Evolutionary conservation across 2,797 vertebrate species (phyloP).

Genomic region (Catostomus latipinnis): DNA sequence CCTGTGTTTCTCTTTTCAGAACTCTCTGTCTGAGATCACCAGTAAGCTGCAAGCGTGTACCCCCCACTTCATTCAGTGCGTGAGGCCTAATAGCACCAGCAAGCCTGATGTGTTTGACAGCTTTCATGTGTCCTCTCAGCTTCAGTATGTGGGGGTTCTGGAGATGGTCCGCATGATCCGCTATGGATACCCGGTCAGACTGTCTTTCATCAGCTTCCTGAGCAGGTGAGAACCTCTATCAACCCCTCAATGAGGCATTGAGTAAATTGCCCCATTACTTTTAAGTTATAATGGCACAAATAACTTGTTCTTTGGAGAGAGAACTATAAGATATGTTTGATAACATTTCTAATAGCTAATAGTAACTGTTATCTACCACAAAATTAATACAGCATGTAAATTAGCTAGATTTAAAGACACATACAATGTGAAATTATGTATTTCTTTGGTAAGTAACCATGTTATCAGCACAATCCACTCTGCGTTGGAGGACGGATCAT

Average conservation of each 20-base stretch:
- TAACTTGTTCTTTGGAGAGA: no score
- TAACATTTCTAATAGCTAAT: no score
- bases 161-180: constrained; percentile 94
- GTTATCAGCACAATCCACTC: no score
- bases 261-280: no score
- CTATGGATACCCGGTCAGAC: constrained; percentile 89
- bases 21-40: constrained; percentile 86
- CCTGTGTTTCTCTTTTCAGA: constrained; percentile 71
- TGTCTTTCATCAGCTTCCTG: constrained; percentile 88
- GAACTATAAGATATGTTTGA: no score
- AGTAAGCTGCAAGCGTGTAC: constrained; percentile 87
- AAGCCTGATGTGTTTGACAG: constrained; percentile 87
- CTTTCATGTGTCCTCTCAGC: constrained; percentile 90
- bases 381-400: no score
- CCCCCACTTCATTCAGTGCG: constrained; percentile 88
- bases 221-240: constrained; percentile 79
- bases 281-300: no score
- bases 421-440: no score
- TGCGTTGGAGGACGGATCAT: no score
- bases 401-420: no score
- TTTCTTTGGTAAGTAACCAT: no score
- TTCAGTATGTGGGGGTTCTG: constrained; percentile 91
- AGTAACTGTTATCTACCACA: no score
- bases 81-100: constrained; percentile 85
- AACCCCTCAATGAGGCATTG: not conserved